Base-by-base conservation (phyloP, 1,140 invertebrate species). In the Zophobas morio region DNA sequence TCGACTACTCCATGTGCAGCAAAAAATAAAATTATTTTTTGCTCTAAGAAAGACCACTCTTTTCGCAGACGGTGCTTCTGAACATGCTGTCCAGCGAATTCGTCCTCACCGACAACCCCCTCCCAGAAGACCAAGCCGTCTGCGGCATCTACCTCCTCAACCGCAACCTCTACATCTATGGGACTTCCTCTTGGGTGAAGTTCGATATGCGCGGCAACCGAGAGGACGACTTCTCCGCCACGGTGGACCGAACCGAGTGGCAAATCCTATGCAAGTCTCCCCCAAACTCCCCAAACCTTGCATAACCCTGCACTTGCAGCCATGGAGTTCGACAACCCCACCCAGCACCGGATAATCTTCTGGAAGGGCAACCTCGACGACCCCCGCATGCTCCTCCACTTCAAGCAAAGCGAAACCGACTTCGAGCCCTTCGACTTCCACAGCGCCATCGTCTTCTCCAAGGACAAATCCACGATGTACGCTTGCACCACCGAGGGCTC, bases 61-160 rank as follows among this genome's bases (percentile, higher is more conserved):
- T 88, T 89, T 77, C 85, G 20, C 20, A 95, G 92, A 94, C 92
- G 0, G 93, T 97, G 54, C 88, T 96, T 0, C 86, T 97, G 1
- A 97, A 97, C 85, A 96, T 95, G 88, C 87, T 97, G n/a, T 96
- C 95, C 2, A 96, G 95, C 85, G 96, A 97, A 88, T 96, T 94
- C 83, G 90, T 94, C 4, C 90, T 95, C 0, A 91, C 98, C 35
- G 92, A 95, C 33, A 96, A 96, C 86, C 94, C 95, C 0, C 88
- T 97, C n/a, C 89, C 92, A 6, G 91, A 93, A 79, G 88, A 84
- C 1, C 70, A 82, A n/a, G 80, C 81, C 6, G 86, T 89, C 0
- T 89, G 88, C 54, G 95, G 95, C 0, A 90, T 96, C 1, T 90
- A 88, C 80, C 87, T 96, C 0, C 89, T 95, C 36, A 96, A 96